phyloP scores from a whole-genome alignment of 2,888 invertebrate genomes.

The Cataglyphis livida region DNA sequence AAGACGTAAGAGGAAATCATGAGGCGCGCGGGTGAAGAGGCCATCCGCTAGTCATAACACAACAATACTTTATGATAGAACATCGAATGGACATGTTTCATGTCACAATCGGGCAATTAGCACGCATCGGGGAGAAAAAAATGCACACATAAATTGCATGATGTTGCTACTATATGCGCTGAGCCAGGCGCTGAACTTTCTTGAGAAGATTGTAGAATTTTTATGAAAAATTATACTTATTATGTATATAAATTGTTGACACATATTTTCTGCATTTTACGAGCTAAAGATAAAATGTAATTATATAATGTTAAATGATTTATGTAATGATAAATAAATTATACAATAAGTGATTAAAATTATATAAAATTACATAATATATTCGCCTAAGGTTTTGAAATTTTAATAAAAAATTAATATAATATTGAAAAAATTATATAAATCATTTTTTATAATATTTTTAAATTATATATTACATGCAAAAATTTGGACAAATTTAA shows the following conservation, averaged over 20 bases:
- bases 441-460: background rate
- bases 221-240: background rate
- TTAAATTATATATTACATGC: background rate
- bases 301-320: no score
- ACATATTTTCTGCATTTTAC: background rate
- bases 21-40: slow-evolving; percentile 73
- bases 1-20: background rate
- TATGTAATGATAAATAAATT: no score
- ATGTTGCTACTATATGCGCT: background rate
- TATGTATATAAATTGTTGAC: background rate
- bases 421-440: background rate
- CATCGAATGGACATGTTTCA: background rate
- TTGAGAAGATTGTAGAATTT: background rate
- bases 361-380: background rate
- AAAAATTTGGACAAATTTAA: background rate
- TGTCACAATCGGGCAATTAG: slow-evolving; percentile 23
- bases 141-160: background rate
- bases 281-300: background rate
- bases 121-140: background rate
- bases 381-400: background rate
- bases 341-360: no score
- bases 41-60: slow-evolving; percentile 75
- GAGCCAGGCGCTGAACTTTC: background rate
- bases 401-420: background rate
- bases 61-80: slow-evolving; percentile 60